phyloP scores from a whole-genome alignment of 1,140 invertebrate genomes.

The Eriocheir sinensis region DNA sequence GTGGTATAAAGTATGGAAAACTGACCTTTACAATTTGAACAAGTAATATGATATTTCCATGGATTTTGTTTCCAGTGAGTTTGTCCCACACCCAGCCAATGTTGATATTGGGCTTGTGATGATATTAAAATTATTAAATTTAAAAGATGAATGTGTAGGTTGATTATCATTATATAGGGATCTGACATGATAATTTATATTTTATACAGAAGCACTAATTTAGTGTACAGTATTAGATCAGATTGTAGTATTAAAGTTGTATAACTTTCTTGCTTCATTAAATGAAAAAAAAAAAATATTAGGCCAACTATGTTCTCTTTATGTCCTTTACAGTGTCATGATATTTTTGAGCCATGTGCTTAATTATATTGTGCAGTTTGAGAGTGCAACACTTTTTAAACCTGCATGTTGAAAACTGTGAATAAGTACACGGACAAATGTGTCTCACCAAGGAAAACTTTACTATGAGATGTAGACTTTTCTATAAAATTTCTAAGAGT shows the following conservation, averaged over 20 bases:
- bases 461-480: background rate
- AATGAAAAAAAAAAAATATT: conserved; percentile 16
- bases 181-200: conserved; percentile 44
- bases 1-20: conserved; percentile 15
- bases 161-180: conserved; percentile 24
- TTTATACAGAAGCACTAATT: conserved; percentile 55
- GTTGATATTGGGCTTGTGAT: too few relatives aligned
- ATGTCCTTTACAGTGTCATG: conserved; percentile 7
- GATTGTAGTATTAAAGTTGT: background rate
- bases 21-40: background rate
- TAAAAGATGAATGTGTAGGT: too few relatives aligned
- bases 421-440: background rate
- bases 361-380: conserved; percentile 32
- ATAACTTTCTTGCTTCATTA: conserved; percentile 8
- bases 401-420: background rate
- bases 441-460: background rate
- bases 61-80: background rate
- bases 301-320: conserved; percentile 18
- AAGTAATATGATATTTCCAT: background rate
- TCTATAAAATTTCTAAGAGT: background rate
- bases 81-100: too few relatives aligned
- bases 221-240: conserved; percentile 58
- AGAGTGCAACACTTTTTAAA: background rate
- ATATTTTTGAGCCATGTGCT: conserved; percentile 16
- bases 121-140: too few relatives aligned